Evolutionary conservation across 2,888 invertebrate genomes (phyloP), one percentile per base, ranked within the genome.

Genomic region (Heliconius sara): DNA sequence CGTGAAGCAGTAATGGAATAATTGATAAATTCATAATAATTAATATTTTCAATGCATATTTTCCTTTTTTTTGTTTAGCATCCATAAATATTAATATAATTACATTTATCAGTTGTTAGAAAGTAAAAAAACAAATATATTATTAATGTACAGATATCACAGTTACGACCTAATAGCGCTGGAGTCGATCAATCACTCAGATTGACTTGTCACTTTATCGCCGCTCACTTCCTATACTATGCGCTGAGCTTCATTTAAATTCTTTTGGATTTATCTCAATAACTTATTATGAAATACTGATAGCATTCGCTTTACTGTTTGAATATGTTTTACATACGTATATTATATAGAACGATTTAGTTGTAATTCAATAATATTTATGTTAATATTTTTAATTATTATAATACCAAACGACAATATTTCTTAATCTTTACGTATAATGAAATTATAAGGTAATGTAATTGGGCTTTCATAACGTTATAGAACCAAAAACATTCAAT

Each of bases 161-260:
- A 78, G 76, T 78, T 79, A 80, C 79, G 77, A 77, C 77, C 78
- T 78, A 82, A 80, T 80, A 74, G 77, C 39, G 63, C 63, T 47
- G 75, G 63, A 76, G 76, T 71, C 80, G 78, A 82, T 82, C 82
- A 80, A 82, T 82, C 82, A 82, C 63, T 73, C 77, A 81, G 81
- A 82, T 82, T 80, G 81, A 81, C 74, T 82, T 81, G 82, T 82
- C 82, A 82, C 80, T 80, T 82, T 78, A 81, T 80, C 81, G 77
- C 78, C 78, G 63, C 27, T 81, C 81, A 80, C 81, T 81, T 80
- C 81, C 76, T 78, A 52, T 22, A 52, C 22, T 52, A 74, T 78
- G 80, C 79, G 72, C 39, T 70, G 34, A 57, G 68, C 68, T 77
- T 79, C 39, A 74, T 67, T 76, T 81, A 81, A 73, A 79, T 68